Conservation (phyloP, 2,113 vertebrate genomes). For the Leptosomus discolor region DNA sequence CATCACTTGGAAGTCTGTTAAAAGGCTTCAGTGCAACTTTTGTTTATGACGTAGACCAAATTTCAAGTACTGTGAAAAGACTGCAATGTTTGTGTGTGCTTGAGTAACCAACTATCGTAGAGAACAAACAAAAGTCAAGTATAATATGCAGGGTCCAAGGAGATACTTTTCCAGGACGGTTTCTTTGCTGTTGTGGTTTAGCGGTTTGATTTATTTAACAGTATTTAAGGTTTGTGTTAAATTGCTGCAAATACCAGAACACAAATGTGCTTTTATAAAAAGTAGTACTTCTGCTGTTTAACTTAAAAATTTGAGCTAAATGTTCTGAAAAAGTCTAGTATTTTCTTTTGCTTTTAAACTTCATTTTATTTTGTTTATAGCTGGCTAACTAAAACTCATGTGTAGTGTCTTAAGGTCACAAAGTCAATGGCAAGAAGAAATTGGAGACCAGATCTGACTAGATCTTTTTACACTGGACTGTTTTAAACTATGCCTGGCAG, state of each 20-base stretch:
- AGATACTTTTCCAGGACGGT: background rate
- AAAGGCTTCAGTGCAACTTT: background rate
- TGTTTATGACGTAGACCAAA: background rate
- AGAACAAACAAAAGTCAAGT: background rate
- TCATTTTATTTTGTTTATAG: background rate
- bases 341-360: background rate
- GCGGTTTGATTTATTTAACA: background rate
- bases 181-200: background rate
- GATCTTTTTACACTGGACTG: background rate
- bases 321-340: background rate
- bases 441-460: background rate
- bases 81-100: background rate
- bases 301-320: background rate
- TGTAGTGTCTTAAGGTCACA: background rate
- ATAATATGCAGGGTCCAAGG: background rate
- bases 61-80: background rate
- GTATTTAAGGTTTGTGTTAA: background rate
- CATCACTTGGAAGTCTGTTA: slow-evolving; percentile 41
- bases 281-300: background rate
- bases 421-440: background rate
- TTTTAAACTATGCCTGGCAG: background rate
- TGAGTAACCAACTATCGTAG: background rate
- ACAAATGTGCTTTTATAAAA: background rate
- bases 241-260: background rate
- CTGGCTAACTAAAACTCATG: background rate